Evolutionary conservation across 2,888 invertebrate species (phyloP).

Genomic region (Heliconius charithonia): DNA sequence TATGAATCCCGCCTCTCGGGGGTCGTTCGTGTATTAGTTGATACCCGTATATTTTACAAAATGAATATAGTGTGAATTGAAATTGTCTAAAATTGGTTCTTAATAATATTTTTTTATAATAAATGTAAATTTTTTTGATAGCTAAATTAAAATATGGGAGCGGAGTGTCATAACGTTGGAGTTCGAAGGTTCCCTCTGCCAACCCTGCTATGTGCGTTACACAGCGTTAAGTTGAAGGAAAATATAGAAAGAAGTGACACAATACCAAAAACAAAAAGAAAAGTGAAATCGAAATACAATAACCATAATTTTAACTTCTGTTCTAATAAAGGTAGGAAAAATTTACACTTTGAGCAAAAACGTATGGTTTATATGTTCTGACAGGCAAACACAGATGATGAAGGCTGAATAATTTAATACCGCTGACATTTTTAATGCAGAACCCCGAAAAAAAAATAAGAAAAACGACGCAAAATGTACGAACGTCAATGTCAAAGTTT

Average conservation of each 20-base stretch:
- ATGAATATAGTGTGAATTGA: background rate
- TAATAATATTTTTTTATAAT: background rate
- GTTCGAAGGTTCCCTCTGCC: too few species aligned
- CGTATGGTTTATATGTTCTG: background rate
- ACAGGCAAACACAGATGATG: constrained; percentile 17
- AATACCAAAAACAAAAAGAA: background rate
- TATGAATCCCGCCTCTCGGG: constrained; percentile 15
- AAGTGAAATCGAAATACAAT: background rate
- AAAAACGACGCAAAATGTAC: constrained; percentile 29
- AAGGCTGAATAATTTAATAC: constrained; percentile 22
- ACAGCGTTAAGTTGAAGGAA: background rate
- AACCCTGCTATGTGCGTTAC: too few species aligned
- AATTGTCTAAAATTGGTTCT: background rate
- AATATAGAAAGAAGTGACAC: background rate
- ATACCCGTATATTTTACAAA: constrained; percentile 17
- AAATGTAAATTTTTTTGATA: too few species aligned
- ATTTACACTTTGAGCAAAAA: background rate
- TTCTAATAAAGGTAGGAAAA: background rate
- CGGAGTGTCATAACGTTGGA: too few species aligned
- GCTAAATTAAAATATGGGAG: too few species aligned
- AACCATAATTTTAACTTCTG: background rate
- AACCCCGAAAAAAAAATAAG: constrained; percentile 30
- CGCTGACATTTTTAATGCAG: constrained; percentile 19
- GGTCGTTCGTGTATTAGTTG: constrained; percentile 27
- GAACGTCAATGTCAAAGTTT: constrained; percentile 44